These are phyloP conservation scores for Coregonus sp. DNA, from an alignment of 2,797 vertebrate genomes.

Conservation along the genomic window DNA sequence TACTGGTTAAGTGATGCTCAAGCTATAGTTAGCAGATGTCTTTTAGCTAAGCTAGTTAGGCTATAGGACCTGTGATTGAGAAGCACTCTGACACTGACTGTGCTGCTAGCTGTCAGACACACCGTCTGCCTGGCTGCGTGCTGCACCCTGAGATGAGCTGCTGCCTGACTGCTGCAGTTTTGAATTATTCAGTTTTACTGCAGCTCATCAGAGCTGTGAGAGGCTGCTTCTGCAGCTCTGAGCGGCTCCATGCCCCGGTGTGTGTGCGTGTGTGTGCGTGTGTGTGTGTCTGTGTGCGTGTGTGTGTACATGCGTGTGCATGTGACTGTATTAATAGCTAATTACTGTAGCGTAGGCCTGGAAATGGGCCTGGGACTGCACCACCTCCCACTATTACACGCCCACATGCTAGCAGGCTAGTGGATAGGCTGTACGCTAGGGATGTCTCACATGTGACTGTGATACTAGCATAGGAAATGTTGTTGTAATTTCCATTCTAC, in stretches of 20 bases:
- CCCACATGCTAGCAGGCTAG: constrained; percentile 43
- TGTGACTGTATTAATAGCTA: neutral
- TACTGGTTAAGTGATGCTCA: neutral
- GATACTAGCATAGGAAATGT: constrained; percentile 39
- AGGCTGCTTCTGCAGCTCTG: neutral
- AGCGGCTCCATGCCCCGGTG: neutral
- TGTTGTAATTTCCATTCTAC: neutral
- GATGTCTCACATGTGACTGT: constrained; percentile 30
- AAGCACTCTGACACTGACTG: constrained; percentile 50
- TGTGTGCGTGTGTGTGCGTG: neutral
- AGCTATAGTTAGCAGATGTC: neutral
- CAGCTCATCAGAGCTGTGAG: constrained; percentile 49
- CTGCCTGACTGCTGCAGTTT: constrained; percentile 48
- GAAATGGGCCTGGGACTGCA: constrained; percentile 25
- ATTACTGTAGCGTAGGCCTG: neutral
- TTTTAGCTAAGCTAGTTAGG: neutral
- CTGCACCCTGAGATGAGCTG: constrained; percentile 30
- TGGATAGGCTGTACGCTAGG: constrained; percentile 40
- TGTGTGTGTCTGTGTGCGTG: neutral
- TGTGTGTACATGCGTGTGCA: neutral
- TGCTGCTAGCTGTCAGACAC: constrained; percentile 10
- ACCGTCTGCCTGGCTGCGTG: neutral
- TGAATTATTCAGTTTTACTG: constrained; percentile 72
- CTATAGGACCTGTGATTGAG: constrained; percentile 18
- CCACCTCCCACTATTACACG: constrained; percentile 35